These are phyloP conservation scores for Temnothorax longispinosus DNA, from an alignment of 1,140 invertebrate species.

Conservation along the genomic window DNA sequence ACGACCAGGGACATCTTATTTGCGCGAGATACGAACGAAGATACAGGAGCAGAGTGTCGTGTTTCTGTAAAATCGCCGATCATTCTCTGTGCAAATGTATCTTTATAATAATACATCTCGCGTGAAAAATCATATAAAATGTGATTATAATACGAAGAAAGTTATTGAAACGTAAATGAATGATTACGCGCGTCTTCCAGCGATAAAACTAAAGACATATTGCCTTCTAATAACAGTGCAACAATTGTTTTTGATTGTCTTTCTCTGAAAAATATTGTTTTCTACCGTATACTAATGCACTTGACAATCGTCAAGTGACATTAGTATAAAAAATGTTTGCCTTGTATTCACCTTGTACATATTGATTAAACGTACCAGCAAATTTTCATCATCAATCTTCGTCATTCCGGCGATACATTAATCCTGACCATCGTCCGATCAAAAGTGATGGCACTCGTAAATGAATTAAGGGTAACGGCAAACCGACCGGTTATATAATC, in stretches of 20 bases:
- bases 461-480: constrained; percentile 69
- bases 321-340: constrained; percentile 13
- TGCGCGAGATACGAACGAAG: background rate
- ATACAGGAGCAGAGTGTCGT: background rate
- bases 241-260: background rate
- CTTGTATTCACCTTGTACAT: background rate
- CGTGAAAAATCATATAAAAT: background rate
- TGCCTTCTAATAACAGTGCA: background rate
- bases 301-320: background rate
- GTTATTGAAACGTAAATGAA: background rate
- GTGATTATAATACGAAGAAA: background rate
- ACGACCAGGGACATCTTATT: background rate
- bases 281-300: background rate
- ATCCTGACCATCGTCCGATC: constrained; percentile 40
- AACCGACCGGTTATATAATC: constrained; percentile 66
- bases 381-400: constrained; percentile 47
- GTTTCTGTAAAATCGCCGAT: constrained; percentile 10
- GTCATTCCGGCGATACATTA: constrained; percentile 39
- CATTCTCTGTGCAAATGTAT: background rate
- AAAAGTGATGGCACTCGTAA: constrained; percentile 67
- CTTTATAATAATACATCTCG: background rate
- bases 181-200: background rate
- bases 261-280: background rate
- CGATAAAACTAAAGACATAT: background rate
- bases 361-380: constrained; percentile 1